Evolutionary conservation across 2,888 invertebrate genomes (phyloP), one percentile per base, ranked within the genome.

Genomic region (Spisula subtruncata): DNA sequence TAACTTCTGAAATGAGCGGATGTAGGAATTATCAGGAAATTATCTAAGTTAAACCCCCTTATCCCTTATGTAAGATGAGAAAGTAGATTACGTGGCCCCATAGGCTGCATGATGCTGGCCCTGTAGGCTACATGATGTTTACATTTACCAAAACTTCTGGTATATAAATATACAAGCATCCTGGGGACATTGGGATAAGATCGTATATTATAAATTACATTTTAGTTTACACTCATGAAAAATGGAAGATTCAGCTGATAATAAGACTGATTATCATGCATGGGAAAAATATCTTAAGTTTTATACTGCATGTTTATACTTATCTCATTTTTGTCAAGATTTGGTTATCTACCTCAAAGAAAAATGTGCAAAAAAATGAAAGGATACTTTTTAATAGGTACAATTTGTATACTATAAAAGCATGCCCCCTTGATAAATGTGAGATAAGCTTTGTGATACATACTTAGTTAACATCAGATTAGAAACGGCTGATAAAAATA

Each of bases 301-400:
- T 75, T 12, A 35, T 75, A 32, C 35, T 75, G 16, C 18, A 4
- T 2, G 35, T 0, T 75, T 32, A 35, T 32, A 35, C 16, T 75
- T 75, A 32, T 75, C 35, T 75, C 75, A 75, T 75, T 75, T 75
- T 35, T 75, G 75, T 75, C 75, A 75, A 75, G 75, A 75, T 75
- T 75, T 35, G n/a, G 32, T 75, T 75, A 75, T 75, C 75, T 32
- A 16, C 75, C 6, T 60, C 60, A 60, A 75, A 75, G 32, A 75
- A 25, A 66, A 75, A 75, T 18, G 12, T 75, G 75, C 18, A 18
- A 12, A 75, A 71, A 75, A 75, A 75, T 75, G 75, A 75, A 75
- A 32, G 75, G 75, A 75, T 75, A 75, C 75, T 35, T 75, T 75
- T 18, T 75, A 18, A 75, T 35, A 32, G 32, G 12, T 66, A 66